Conservation (phyloP, 2,113 vertebrate genomes). For the Nesoenas mayeri region DNA sequence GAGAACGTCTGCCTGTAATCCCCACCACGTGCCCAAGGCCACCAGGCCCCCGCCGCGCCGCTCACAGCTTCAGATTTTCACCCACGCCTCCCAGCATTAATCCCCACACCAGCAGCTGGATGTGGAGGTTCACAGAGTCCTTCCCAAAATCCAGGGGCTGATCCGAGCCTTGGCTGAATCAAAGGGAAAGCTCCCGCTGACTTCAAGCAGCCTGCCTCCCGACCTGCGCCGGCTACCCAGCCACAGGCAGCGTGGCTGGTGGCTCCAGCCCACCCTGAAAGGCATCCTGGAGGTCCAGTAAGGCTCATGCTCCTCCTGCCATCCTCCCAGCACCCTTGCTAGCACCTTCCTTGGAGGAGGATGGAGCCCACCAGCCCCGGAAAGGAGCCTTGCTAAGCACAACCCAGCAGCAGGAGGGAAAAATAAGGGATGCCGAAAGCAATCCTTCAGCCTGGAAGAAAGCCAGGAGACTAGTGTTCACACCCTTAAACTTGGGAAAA, state of each 20-base stretch:
- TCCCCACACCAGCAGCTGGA: not conserved
- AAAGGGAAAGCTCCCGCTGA: not conserved
- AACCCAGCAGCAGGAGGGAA: not conserved
- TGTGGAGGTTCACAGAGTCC: fast-evolving
- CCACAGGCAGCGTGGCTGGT: not conserved
- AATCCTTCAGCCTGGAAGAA: not conserved
- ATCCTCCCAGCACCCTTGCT: not conserved
- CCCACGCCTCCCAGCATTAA: not conserved
- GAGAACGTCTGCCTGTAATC: not conserved
- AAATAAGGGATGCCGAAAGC: not conserved
- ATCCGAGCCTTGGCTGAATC: fast-evolving
- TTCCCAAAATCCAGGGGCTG: not conserved
- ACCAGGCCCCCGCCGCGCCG: fast-evolving
- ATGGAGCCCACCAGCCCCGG: fast-evolving
- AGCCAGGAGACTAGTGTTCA: slow-evolving; percentile 42
- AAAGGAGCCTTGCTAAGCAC: not conserved
- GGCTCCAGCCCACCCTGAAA: not conserved
- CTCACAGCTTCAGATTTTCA: not conserved
- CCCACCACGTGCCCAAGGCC: slow-evolving; percentile 5
- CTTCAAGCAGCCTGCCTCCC: not conserved
- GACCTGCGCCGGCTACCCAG: not conserved
- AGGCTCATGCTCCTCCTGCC: not conserved
- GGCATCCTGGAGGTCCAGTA: fast-evolving
- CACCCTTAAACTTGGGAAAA: slow-evolving; percentile 4
- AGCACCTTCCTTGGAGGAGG: not conserved